Percentiles rank a stretch among this genome's conserved stretches.
phyloP scores from a whole-genome alignment of 2,888 invertebrate genomes.

The Chrysopilus asiliformis region DNA sequence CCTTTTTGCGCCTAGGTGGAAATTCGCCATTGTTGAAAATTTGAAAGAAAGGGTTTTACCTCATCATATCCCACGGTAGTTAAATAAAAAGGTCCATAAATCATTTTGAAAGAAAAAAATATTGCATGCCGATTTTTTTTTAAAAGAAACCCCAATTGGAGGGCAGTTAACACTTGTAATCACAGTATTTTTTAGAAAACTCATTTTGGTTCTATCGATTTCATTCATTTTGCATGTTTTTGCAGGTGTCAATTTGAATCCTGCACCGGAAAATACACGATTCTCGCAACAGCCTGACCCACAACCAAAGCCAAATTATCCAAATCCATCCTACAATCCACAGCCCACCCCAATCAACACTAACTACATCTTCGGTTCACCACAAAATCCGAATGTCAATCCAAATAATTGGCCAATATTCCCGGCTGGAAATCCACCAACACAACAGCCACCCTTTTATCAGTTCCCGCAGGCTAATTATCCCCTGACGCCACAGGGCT shows the following conservation, averaged over 20 bases:
- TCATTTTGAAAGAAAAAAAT: no score
- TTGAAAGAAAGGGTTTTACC: no score
- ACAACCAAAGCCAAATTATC: slow-evolving; percentile 26
- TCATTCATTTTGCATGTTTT: slow-evolving; percentile 38
- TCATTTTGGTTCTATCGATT: no score
- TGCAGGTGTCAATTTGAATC: slow-evolving; percentile 34
- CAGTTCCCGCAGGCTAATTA: slow-evolving; percentile 36
- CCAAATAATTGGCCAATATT: slow-evolving; percentile 29
- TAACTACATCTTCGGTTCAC: slow-evolving; percentile 34
- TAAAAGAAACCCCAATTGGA: no score
- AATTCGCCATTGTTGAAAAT: no score
- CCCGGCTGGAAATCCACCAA: slow-evolving; percentile 32
- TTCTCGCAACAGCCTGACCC: slow-evolving; percentile 30
- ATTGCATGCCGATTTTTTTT: no score
- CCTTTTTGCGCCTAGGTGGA: no score
- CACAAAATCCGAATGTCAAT: slow-evolving; percentile 25
- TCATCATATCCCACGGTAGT: no score
- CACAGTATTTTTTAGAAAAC: no score
- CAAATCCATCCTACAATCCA: slow-evolving; percentile 9
- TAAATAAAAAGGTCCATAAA: no score
- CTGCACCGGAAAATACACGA: slow-evolving; percentile 31
- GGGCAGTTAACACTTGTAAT: no score
- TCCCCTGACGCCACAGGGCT: slow-evolving; percentile 35
- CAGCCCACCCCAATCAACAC: slow-evolving; percentile 26
- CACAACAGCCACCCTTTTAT: slow-evolving; percentile 32